Conservation (phyloP, 1,140 invertebrate species). For the Drosophila jambulina region DNA sequence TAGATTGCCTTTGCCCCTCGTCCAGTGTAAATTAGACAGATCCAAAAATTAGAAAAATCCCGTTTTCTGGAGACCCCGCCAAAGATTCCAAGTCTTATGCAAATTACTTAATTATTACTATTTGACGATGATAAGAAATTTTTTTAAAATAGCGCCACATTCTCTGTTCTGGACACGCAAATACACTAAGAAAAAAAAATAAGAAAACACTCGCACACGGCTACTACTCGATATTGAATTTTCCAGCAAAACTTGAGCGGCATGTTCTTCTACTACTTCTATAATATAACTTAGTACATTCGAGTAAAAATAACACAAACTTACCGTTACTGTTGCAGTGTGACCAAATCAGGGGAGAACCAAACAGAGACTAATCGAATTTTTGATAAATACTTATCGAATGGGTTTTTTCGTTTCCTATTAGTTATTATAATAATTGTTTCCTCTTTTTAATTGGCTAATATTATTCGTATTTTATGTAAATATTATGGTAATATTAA, state of each 20-base stretch:
- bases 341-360: conserved; percentile 33
- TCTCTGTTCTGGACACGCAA: conserved; percentile 51
- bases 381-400: not conserved
- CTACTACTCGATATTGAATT: conserved; percentile 28
- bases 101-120: not conserved
- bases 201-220: conserved; percentile 35
- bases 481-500: not conserved
- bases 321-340: conserved; percentile 34
- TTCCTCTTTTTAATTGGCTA: not conserved
- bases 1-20: not conserved
- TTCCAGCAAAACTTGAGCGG: conserved; percentile 57
- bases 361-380: conserved; percentile 1
- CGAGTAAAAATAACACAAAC: conserved; percentile 9
- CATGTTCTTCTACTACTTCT: conserved; percentile 41
- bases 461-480: not conserved
- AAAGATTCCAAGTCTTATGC: not conserved
- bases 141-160: conserved; percentile 34
- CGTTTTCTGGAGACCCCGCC: not conserved
- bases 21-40: not conserved
- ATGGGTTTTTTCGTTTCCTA: not conserved
- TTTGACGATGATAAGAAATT: conserved; percentile 26
- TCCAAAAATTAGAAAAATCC: conserved; percentile 1
- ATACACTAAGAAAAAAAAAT: conserved; percentile 29
- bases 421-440: not conserved
- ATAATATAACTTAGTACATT: conserved; percentile 13